Evolutionary conservation across 2,888 invertebrate species (phyloP), one percentile per base, ranked within the genome.

Genomic region (Tenthredo livida): DNA sequence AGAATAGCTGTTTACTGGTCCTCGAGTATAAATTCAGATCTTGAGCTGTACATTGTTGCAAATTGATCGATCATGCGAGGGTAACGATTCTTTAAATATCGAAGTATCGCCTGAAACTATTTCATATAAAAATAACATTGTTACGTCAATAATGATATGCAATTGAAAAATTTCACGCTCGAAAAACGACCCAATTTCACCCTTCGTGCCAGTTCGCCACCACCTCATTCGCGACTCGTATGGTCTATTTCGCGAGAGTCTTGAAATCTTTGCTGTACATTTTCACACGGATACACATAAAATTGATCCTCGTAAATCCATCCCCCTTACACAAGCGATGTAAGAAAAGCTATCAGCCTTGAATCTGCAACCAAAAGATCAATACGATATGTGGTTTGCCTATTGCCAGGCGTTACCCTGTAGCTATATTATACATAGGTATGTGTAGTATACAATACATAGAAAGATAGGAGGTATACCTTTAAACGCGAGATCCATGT

Each of bases 401-500:
- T 54, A 50, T 54, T 54, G 77, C 77, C 77, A 77, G 77, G 77
- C 54, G 50, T 50, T n/a, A 40, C 50, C 54, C 21, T n/a, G 6
- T 10, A 40, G 15, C 1, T 33, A 33, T 2, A 33, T 4, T 77
- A 33, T 33, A 33, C 12, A 9, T 33, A 77, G 12, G 33, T 47
- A 1, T 25, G 25, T 12, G 2, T 70, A 70, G 2, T 70, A 70
- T 70, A n/a, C 6, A 12, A 21, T 61, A 12, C 25, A 61, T 61
- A 25, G 70, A 9, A 37, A 9, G 37, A 37, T 37, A 70, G 37
- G 37, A 37, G 70, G 33, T 37, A 80, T 80, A 67, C 70, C 67
- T 47, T 73, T 21, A 58, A 58, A 73, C 50, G 72, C 84, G 72
- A 85, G 87, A 87, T 85, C 80, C 73, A 86, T 85, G 85, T 88